Evolutionary conservation across 2,797 vertebrate species (phyloP), one percentile per base, ranked within the genome.

Genomic region (Enteromius thamalakanensis): DNA sequence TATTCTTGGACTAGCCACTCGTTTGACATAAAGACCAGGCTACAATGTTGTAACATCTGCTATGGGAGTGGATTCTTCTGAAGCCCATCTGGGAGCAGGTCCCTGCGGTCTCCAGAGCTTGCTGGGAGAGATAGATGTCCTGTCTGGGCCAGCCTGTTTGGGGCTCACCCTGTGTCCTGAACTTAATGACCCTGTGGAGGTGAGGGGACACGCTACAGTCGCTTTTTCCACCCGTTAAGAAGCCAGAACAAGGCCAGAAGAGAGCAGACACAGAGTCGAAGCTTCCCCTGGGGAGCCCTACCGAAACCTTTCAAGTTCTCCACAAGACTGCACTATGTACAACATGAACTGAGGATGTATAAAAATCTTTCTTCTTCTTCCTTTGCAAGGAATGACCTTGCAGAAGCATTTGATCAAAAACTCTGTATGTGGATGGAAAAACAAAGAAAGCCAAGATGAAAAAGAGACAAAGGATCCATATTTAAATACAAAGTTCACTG

Each of bases 291-390:
- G 87, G 85, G 86, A 87, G 86, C 82, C 76, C 51, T 45, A 84
- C 76, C 78, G 53, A 84, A 84, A 77, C 67, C 90, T 89, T 88
- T 91, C 83, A 90, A 86, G 81, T 87, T 87, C 75, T 82, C 87
- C 26, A 83, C 84, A 83, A 86, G 64, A 85, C 55, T 70, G 72
- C 64, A 81, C 71, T 78, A 85, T 51, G 79, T 68, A 81, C 64
- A 79, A 81, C 76, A 86, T 67, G 70, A 85, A 87, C 49, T 86
- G 69, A 84, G 69, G 83, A 80, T 55, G 64, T 76, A 81, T 79
- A 78, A 76, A 79, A 79, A 82, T 67, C 62, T 71, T 68, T 79
- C 23, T 37, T 40, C 6, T 74, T 76, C 32, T 71, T n/a, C 62
- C 45, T 40, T 60, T 60, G 80, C 72, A 84, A 85, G 14, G 62